phyloP scores from a whole-genome alignment of 2,888 invertebrate genomes.

The Palloptera scutellata region DNA sequence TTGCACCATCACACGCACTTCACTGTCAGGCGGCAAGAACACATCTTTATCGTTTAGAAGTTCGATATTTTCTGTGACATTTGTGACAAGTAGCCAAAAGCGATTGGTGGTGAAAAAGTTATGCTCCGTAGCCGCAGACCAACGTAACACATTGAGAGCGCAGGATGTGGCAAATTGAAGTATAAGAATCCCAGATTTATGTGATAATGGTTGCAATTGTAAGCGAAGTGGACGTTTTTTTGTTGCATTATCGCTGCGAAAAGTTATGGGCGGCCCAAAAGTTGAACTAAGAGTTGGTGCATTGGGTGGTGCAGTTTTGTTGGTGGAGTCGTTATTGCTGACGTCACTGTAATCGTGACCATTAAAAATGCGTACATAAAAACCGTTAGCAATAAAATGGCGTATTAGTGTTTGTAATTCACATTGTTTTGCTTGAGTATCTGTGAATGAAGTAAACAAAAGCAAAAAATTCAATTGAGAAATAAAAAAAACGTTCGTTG shows the following conservation, averaged over 20 bases:
- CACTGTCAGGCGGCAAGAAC: constrained; percentile 57
- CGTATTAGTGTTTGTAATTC: constrained; percentile 38
- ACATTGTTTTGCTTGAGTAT: constrained; percentile 22
- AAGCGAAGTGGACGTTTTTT: constrained; percentile 45
- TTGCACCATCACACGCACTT: constrained; percentile 49
- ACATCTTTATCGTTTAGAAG: constrained; percentile 49
- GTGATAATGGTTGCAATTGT: constrained; percentile 41
- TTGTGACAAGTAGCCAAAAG: constrained; percentile 55
- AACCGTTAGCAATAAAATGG: constrained; percentile 43
- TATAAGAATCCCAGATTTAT: constrained; percentile 57
- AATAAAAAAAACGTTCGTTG: too few relatives aligned
- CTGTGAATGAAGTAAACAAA: constrained; percentile 29
- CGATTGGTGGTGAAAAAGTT: constrained; percentile 60
- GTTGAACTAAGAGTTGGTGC: neutral
- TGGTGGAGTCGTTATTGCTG: neutral
- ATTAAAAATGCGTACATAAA: constrained; percentile 50
- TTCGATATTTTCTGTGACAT: constrained; percentile 36
- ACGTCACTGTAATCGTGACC: constrained; percentile 42
- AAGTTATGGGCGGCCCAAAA: constrained; percentile 47
- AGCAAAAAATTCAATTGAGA: neutral
- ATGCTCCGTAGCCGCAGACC: constrained; percentile 52
- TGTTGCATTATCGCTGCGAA: constrained; percentile 41
- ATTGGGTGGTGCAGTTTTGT: neutral
- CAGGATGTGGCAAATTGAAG: constrained; percentile 49
- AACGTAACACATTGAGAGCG: constrained; percentile 49